A percentile compares a stretch with the other conserved stretches of the same genome.
phyloP scores from a whole-genome alignment of 2,888 invertebrate genomes.

The Agriopis marginaria region DNA sequence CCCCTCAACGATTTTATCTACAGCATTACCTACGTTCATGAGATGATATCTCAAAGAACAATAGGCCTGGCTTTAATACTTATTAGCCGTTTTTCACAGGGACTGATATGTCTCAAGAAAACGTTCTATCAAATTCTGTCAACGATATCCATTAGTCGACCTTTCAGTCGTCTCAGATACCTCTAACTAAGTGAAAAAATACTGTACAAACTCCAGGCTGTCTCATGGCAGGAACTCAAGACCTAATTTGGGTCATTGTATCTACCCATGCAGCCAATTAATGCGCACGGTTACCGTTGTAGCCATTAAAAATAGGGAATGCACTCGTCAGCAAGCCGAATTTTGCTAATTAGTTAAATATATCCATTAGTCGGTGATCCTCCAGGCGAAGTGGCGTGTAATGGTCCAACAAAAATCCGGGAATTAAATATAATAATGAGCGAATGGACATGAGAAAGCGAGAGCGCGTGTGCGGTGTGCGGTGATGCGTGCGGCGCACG shows the following conservation, averaged over 20 bases:
- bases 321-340: neutral
- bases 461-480: slow-evolving; percentile 61
- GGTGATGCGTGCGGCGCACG: slow-evolving; percentile 78
- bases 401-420: slow-evolving; percentile 26
- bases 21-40: slow-evolving; percentile 39
- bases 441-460: slow-evolving; percentile 70
- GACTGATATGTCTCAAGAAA: slow-evolving; percentile 22
- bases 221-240: neutral
- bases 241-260: neutral
- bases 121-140: slow-evolving; percentile 36
- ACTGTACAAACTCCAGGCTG: neutral
- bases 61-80: slow-evolving; percentile 46
- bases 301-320: neutral
- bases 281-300: neutral
- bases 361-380: slow-evolving; percentile 26
- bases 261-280: neutral
- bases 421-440: slow-evolving; percentile 52
- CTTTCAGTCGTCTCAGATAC: neutral
- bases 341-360: neutral
- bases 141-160: slow-evolving; percentile 7
- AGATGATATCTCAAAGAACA: slow-evolving; percentile 33
- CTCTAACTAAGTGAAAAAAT: neutral
- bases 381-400: slow-evolving; percentile 32
- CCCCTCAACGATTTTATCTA: slow-evolving; percentile 49
- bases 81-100: slow-evolving; percentile 39